Evolutionary conservation across 2,888 invertebrate genomes (phyloP).

Genomic region (Pediacus dermestoides): DNA sequence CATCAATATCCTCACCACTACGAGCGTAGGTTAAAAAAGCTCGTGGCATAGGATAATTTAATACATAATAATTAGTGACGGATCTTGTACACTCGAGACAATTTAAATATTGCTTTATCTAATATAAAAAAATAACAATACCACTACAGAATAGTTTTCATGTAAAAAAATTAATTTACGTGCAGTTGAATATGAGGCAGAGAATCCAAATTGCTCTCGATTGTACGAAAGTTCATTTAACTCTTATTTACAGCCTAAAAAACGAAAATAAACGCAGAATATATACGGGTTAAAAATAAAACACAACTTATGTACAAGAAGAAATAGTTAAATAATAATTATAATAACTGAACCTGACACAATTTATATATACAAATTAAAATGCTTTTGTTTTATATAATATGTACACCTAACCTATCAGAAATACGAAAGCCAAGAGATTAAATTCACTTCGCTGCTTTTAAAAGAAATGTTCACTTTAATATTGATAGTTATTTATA

Average conservation of each 20-base stretch:
- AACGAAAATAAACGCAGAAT: constrained; percentile 13
- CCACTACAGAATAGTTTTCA: too few species aligned
- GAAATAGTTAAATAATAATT: constrained; percentile 23
- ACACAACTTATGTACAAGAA: constrained; percentile 33
- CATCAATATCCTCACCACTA: constrained; percentile 19
- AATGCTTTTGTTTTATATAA: constrained; percentile 23
- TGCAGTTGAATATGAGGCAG: too few species aligned
- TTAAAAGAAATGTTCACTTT: too few species aligned
- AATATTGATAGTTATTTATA: too few species aligned
- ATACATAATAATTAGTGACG: constrained; percentile 24
- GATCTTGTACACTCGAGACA: too few species aligned
- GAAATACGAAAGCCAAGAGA: constrained; percentile 12
- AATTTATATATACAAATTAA: constrained; percentile 29
- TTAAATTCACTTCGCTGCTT: too few species aligned
- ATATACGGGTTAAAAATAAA: constrained; percentile 26
- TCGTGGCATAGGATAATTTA: constrained; percentile 26
- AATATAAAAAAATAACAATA: too few species aligned
- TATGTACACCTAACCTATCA: constrained; percentile 38
- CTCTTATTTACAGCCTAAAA: too few species aligned
- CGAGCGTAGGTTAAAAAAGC: constrained; percentile 13
- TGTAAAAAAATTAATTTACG: too few species aligned
- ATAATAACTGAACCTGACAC: constrained; percentile 26
- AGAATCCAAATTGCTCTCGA: too few species aligned
- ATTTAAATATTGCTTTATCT: too few species aligned
- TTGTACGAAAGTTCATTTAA: too few species aligned